Percentiles rank a stretch among this genome's conserved stretches.
Conservation (phyloP, 2,888 invertebrate genomes). For the Tetrapedia diversipes region DNA sequence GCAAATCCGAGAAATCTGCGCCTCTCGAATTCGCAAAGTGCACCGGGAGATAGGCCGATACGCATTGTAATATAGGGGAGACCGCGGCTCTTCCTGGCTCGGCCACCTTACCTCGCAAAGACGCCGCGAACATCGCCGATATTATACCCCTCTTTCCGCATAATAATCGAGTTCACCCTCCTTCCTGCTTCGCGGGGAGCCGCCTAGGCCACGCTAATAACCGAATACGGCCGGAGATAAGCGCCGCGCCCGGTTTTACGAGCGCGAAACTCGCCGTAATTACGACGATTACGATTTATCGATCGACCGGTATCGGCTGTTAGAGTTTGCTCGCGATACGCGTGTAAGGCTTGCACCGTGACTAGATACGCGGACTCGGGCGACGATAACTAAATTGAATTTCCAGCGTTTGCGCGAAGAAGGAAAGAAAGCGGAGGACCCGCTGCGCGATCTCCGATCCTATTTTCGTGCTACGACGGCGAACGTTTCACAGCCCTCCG, state of each 20-base stretch:
- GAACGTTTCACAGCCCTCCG: neutral
- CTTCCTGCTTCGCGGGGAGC: slow-evolving; percentile 43
- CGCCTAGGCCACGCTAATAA: slow-evolving; percentile 30
- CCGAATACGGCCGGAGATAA: slow-evolving; percentile 37
- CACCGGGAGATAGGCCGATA: slow-evolving; percentile 42
- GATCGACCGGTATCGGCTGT: slow-evolving; percentile 37
- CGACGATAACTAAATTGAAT: slow-evolving; percentile 61
- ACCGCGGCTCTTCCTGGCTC: slow-evolving; percentile 16
- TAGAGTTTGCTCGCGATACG: slow-evolving; percentile 7
- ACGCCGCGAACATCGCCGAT: slow-evolving; percentile 33
- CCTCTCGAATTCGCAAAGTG: slow-evolving; percentile 33
- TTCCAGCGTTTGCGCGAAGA: too few relatives aligned
- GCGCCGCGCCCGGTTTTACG: slow-evolving; percentile 22
- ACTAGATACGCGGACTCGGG: too few relatives aligned
- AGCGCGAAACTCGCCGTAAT: slow-evolving; percentile 38
- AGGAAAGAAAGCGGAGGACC: neutral
- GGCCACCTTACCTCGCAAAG: slow-evolving; percentile 12
- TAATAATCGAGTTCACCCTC: slow-evolving; percentile 29
- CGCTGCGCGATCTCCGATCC: neutral
- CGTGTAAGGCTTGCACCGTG: neutral
- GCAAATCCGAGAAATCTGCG: slow-evolving; percentile 28
- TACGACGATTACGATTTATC: slow-evolving; percentile 61
- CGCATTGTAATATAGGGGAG: slow-evolving; percentile 33
- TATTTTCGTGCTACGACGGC: too few relatives aligned
- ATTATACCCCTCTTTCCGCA: slow-evolving; percentile 21